Evolutionary conservation across 2,888 invertebrate species (phyloP).

Genomic region (Nasonia oneida): DNA sequence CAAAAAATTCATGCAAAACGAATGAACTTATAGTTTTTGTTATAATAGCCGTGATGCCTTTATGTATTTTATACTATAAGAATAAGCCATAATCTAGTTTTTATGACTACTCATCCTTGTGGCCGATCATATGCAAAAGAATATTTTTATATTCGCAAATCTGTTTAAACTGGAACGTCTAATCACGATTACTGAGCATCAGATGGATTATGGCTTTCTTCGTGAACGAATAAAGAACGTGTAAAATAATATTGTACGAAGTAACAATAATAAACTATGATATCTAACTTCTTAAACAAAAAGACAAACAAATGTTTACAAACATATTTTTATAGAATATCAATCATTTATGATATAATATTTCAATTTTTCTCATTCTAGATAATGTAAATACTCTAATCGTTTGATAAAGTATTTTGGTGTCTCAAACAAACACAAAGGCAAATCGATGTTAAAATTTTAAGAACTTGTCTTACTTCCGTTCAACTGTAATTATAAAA

Average conservation of each 20-base stretch:
- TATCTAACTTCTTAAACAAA: neutral
- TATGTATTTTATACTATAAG: neutral
- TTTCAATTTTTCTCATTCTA: neutral
- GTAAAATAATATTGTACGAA: slow-evolving; percentile 36
- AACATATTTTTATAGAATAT: neutral
- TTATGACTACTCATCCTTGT: neutral
- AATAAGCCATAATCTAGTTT: neutral
- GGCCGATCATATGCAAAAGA: neutral
- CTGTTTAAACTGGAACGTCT: neutral
- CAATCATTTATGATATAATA: neutral
- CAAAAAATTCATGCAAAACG: neutral
- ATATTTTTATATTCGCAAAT: neutral
- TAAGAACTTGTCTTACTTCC: slow-evolving; percentile 11
- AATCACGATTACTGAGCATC: neutral
- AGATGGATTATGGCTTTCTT: slow-evolving; percentile 16
- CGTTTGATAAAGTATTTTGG: neutral
- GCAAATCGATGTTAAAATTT: neutral
- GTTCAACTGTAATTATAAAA: slow-evolving; percentile 16
- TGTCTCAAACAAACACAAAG: neutral
- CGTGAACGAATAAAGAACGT: neutral
- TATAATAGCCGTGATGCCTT: neutral
- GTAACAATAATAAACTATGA: neutral
- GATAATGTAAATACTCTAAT: neutral
- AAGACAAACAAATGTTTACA: neutral
- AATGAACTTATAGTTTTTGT: neutral